phyloP scores from a whole-genome alignment of 2,113 vertebrate genomes.

The Benitochromis conjunctus region DNA sequence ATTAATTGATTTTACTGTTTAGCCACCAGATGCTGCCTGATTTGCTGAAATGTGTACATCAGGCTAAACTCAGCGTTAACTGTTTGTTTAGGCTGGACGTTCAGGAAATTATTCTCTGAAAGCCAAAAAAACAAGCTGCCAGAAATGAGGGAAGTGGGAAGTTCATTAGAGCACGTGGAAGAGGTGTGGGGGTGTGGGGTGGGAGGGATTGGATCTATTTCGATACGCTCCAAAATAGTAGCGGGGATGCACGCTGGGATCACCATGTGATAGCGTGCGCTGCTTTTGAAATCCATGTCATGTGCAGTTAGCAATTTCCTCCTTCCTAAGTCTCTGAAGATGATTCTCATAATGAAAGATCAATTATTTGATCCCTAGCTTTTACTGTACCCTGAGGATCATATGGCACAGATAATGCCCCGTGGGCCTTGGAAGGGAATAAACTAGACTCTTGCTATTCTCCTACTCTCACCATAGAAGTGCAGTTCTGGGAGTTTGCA shows the following conservation, averaged over 20 bases:
- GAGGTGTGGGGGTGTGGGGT: neutral
- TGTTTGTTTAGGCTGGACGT: conserved; percentile 31
- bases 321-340: conserved; percentile 37
- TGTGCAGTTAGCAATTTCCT: conserved; percentile 47
- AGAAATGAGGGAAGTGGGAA: conserved; percentile 32
- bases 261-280: conserved; percentile 3
- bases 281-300: conserved; percentile 19
- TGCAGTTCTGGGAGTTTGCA: neutral
- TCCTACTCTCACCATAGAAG: neutral
- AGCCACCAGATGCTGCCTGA: neutral
- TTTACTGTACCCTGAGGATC: conserved; percentile 9
- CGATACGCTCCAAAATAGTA: conserved; percentile 53
- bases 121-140: conserved; percentile 66
- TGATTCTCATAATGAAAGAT: conserved; percentile 42
- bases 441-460: neutral
- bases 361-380: conserved; percentile 46
- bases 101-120: conserved; percentile 58
- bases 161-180: conserved; percentile 2
- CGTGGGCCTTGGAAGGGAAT: neutral
- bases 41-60: conserved; percentile 43
- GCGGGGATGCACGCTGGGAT: conserved; percentile 17
- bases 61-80: conserved; percentile 15
- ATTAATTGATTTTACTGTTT: neutral
- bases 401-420: conserved; percentile 15
- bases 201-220: conserved; percentile 25